These are phyloP conservation scores for Eristalis intricaria DNA, from an alignment of 2,888 invertebrate genomes.

Conservation along the genomic window DNA sequence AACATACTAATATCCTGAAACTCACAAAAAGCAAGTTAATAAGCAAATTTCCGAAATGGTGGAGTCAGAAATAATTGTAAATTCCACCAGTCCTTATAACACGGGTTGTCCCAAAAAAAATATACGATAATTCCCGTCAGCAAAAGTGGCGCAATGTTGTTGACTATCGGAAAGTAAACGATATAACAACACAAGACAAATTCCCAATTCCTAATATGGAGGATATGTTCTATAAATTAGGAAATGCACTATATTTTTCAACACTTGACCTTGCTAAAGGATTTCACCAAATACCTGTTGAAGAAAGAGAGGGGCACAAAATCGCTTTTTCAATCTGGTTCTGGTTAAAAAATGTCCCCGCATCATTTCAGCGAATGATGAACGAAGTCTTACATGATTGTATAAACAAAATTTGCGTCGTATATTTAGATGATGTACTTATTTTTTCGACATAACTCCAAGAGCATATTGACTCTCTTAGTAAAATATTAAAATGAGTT, in stretches of 20 bases:
- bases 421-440: conserved; percentile 58
- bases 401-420: no score
- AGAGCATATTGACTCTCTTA: conserved; percentile 51
- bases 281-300: conserved; percentile 46
- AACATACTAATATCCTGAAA: no score
- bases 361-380: neutral
- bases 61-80: no score
- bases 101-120: no score
- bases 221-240: conserved; percentile 39
- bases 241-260: conserved; percentile 33
- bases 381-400: conserved; percentile 12
- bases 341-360: neutral
- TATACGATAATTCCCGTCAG: conserved; percentile 6
- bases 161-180: neutral
- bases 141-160: neutral
- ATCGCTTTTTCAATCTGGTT: conserved; percentile 44
- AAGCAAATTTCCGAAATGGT: no score
- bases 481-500: conserved; percentile 3
- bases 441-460: conserved; percentile 64
- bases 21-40: no score
- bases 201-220: no score
- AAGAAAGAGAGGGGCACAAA: conserved; percentile 37
- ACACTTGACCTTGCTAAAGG: conserved; percentile 41
- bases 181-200: conserved; percentile 23
- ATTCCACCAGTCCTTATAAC: no score